Evolutionary conservation across 2,113 vertebrate species (phyloP), one percentile per base, ranked within the genome.

Genomic region (Micronycteris hirsuta): DNA sequence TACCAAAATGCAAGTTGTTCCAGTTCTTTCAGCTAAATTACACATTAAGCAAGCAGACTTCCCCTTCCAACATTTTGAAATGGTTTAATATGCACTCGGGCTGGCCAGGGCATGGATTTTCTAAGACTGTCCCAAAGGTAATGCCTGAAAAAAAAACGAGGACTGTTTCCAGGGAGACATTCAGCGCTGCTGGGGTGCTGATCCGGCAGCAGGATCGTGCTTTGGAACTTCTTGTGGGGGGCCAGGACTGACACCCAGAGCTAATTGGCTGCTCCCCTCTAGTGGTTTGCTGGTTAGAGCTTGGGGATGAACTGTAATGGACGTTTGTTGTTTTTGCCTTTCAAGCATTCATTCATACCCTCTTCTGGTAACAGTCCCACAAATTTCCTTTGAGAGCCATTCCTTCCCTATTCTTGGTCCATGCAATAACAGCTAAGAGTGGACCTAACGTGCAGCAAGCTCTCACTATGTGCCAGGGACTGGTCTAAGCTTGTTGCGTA

Each of bases 61-160:
- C 96, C 96, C 96, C 93, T 91, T 74, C 94, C 86, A 98, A 84
- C 96, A 97, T 97, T 97, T 81, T 97, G 96, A 95, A 97, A 98
- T 91, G 82, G 85, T 95, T 97, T 89, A 97, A 84, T 89, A 86
- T 68, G 82, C 70, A 89, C 58, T 88, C 56, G 0, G 45, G 52
- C 91, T 97, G 93, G 68, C 94, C 77, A 86, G 83, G 28, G 70
- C 88, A 49, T 95, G 91, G 91, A 84, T 96, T 96, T 94, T 73
- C 94, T 96, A 98, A 96, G 88, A 77, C 63, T n/a, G 56, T 41
- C 91, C 86, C 96, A 96, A 92, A 97, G 96, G 95, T 94, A 61
- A 96, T 95, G 86, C 43, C 88, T 94, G 80, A 22, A 17, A 36
- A 52, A 82, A 95, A 95, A 96, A 91, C 0, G 9, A 91, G 7